Base-by-base conservation (phyloP, 2,113 vertebrate species). In the Cyphomyrus plagiostoma region DNA sequence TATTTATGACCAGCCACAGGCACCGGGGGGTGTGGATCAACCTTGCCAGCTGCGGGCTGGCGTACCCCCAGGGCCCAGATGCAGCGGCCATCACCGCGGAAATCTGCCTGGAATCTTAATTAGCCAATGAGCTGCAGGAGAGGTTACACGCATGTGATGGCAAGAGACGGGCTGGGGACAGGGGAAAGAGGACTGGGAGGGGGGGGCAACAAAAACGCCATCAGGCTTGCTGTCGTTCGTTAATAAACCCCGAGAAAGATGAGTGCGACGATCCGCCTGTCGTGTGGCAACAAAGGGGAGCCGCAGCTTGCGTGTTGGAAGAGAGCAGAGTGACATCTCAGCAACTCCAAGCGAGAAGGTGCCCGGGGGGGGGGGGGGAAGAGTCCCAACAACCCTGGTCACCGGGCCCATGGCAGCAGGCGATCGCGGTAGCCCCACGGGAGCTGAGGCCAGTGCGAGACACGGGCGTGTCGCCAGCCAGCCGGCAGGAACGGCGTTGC, bases 1-100 rank as follows among this genome's bases (percentile, higher is more conserved):
- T 98, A 98, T 98, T 98, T 97, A 98, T 97, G 97, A 96, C 96
- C 95, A 96, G 96, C 97, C 97, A 96, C 97, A 97, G 96, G 96
- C 91, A 95, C 96, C 94, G 95, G 95, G 95, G n/a, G 19, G 89
- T 95, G 96, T 96, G 96, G 97, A 98, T 97, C 97, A 98, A 94
- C 96, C 96, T 93, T 94, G 96, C 96, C 97, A 98, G 97, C 97
- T 98, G 97, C 94, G 96, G 95, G 90, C 95, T 88, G 90, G 94
- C 93, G 96, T 97, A 96, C 97, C 95, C 74, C 91, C 94, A 92
- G 95, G 95, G 96, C 96, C 96, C 97, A 93, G 95, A 96, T 96
- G 97, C 95, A 95, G 94, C 93, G 94, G 95, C 96, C 94, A 94
- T 92, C 94, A 96, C 95, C 96, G 95, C 95, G 96, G 95, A 96